Percentiles rank a stretch among this genome's conserved stretches.
phyloP scores from a whole-genome alignment of 2,113 vertebrate species.

The Xiphophorus maculatus region DNA sequence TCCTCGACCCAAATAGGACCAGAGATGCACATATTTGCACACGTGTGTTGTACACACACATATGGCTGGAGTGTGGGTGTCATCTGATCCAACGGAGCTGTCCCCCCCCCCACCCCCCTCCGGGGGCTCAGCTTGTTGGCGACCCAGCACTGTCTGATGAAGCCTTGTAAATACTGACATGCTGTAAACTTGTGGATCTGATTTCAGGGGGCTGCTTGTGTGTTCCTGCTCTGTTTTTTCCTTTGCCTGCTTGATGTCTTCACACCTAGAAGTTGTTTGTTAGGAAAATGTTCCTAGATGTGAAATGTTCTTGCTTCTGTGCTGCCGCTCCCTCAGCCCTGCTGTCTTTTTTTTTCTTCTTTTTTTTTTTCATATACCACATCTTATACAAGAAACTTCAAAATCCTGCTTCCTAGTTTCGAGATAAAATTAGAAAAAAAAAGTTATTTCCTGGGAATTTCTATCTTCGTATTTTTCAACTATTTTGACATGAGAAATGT shows the following conservation, averaged over 20 bases:
- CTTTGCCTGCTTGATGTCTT: too few relatives aligned
- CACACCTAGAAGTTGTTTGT: conserved; percentile 24
- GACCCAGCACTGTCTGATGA: conserved; percentile 69
- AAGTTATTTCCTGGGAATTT: conserved; percentile 3
- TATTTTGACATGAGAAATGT: conserved; percentile 55
- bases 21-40: conserved; percentile 23
- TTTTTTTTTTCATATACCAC: conserved; percentile 7
- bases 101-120: conserved; percentile 50
- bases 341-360: background rate
- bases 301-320: conserved; percentile 27
- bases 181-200: conserved; percentile 74
- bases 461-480: conserved; percentile 10
- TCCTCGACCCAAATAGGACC: conserved; percentile 64
- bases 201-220: conserved; percentile 61
- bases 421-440: conserved; percentile 10
- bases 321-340: background rate
- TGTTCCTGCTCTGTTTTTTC: conserved; percentile 11
- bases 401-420: background rate
- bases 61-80: conserved; percentile 68
- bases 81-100: conserved; percentile 72
- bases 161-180: conserved; percentile 75
- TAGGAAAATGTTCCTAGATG: background rate
- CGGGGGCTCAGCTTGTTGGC: conserved; percentile 38
- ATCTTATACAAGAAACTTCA: background rate
- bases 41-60: conserved; percentile 17